Evolutionary conservation across 2,888 invertebrate species (phyloP), one percentile per base, ranked within the genome.

Genomic region (Tetanocera ferruginea): DNA sequence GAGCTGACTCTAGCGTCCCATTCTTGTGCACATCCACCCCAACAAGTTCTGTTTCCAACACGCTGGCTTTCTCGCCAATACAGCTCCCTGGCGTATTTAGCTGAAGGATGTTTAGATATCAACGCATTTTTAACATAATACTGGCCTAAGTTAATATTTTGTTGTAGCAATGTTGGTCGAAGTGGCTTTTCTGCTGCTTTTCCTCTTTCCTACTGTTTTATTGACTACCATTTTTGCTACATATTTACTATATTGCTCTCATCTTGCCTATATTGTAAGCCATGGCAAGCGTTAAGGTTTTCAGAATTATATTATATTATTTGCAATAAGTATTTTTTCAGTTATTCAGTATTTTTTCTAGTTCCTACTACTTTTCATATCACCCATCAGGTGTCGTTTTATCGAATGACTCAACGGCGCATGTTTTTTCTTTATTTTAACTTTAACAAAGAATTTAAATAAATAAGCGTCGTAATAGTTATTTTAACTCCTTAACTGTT

Each of bases 1-100:
- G 80, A 82, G 84, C 81, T 31, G 25, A 17, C 25, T 23, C 11
- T 62, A 11, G 17, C 17, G 62, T 6, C 62, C 31, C 62, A 19
- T 5, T 62, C 62, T 17, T 28, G 1, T 23, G 17, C 11, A 6
- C 31, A 62, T 6, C 28, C 62, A 14, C 28, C 37, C 37, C 37
- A 37, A 37, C 37, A 37, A 37, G 37, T 6, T 19, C 8, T 23
- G 11, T 23, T 25, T 23, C 28, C 34, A 64, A 55, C 25, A 25
- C 49, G 11, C 37, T 43, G 31, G 4, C 2, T 17, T 23, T 51
- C 11, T n/a, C 51, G 28, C 25, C 49, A 11, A 17, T 28, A 23
- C 51, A 5, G 49, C 49, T 51, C 70, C 23, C 70, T 51, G 14
- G 51, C 52, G 49, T 19, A 51, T 28, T 17, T n/a, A 23, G 49